Evolutionary conservation across 2,888 invertebrate genomes (phyloP).

Genomic region (Noctua janthina): DNA sequence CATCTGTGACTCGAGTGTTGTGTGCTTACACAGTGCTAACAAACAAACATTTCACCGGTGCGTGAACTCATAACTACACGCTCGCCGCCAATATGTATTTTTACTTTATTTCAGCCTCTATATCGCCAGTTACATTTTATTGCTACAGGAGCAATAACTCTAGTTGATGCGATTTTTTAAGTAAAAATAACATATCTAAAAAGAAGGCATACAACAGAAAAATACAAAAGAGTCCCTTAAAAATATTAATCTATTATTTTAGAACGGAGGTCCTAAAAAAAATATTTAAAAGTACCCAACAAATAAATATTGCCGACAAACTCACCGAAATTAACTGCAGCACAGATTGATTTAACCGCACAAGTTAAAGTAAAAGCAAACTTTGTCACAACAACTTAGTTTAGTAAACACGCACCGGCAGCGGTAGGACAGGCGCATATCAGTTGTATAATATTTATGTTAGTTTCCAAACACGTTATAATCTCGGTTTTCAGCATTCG

Average conservation of each 20-base stretch:
- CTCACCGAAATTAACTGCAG: conserved; percentile 60
- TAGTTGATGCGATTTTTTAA: neutral
- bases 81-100: conserved; percentile 26
- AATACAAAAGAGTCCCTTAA: neutral
- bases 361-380: conserved; percentile 77
- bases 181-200: neutral
- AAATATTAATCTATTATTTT: neutral
- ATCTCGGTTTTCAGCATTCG: conserved; percentile 62
- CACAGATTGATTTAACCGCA: conserved; percentile 68
- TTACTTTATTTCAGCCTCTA: conserved; percentile 26
- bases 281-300: neutral
- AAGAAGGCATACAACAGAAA: neutral
- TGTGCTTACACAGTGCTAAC: conserved; percentile 24
- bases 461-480: conserved; percentile 74
- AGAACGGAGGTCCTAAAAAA: too few species aligned
- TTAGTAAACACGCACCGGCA: conserved; percentile 81
- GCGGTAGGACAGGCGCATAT: conserved; percentile 77
- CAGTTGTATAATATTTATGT: conserved; percentile 79
- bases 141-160: neutral
- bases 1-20: conserved; percentile 1
- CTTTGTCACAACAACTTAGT: conserved; percentile 80
- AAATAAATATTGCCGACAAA: conserved; percentile 17
- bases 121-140: conserved; percentile 20
- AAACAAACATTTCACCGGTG: conserved; percentile 63
- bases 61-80: conserved; percentile 45